Conservation (phyloP, 2,797 vertebrate genomes). For the Lophius americanus region DNA sequence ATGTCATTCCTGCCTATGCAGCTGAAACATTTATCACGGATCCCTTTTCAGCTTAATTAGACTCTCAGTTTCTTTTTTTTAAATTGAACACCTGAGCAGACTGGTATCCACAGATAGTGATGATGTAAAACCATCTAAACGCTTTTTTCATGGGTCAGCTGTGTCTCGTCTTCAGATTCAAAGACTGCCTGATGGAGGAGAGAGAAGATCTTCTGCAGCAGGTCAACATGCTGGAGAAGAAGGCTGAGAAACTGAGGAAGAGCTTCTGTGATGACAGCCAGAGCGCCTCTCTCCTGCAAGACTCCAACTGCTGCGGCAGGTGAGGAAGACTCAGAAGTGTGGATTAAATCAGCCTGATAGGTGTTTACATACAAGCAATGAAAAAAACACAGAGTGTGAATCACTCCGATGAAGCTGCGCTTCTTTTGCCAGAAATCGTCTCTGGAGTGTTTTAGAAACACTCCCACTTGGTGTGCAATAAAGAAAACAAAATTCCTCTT, state of each 20-base stretch:
- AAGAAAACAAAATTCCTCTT: conserved; percentile 13
- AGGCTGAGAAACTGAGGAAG: conserved; percentile 50
- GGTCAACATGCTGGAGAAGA: conserved; percentile 71
- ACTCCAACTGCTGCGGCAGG: conserved; percentile 28
- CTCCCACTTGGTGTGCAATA: conserved; percentile 4
- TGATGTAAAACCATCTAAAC: too few relatives aligned
- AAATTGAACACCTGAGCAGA: too few relatives aligned
- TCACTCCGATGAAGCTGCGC: background rate
- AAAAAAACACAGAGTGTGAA: background rate
- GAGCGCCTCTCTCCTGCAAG: conserved; percentile 45
- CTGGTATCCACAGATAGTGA: too few relatives aligned
- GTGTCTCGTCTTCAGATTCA: conserved; percentile 66
- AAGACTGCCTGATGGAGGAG: conserved; percentile 77
- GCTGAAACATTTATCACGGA: too few relatives aligned
- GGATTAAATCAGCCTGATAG: background rate
- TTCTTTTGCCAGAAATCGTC: background rate
- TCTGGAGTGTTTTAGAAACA: conserved; percentile 15
- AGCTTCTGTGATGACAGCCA: background rate
- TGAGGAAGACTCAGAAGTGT: conserved; percentile 3
- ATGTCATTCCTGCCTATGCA: too few relatives aligned
- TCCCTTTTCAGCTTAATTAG: too few relatives aligned
- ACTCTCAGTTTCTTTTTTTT: too few relatives aligned
- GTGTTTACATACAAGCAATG: background rate
- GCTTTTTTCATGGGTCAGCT: background rate
- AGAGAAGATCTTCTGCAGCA: conserved; percentile 70